Evolutionary conservation across 2,797 vertebrate genomes (phyloP), one percentile per base, ranked within the genome.

Genomic region (Staurois parvus): DNA sequence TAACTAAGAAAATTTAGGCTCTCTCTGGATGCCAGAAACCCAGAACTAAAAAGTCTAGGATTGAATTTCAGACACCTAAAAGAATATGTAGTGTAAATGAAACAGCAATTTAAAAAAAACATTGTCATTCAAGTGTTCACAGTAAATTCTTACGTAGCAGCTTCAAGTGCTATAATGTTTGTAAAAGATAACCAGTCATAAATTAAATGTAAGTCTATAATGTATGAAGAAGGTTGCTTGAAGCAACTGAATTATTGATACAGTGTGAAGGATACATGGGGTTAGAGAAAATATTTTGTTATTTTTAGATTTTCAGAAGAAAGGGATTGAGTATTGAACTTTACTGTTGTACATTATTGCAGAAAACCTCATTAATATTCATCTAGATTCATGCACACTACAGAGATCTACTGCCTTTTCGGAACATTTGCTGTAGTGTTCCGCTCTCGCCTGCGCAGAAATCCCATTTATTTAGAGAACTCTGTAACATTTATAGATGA

Each of bases 401-500:
- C 69, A 73, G 56, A 64, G 26, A 79, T 72, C 79, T 77, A 77
- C 67, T 77, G 82, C 82, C 66, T 84, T 68, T 66, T 77, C 40
- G 66, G 59, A 84, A 76, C 28, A 77, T 84, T 76, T 76, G 66
- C 74, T 77, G 64, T 77, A 76, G 74, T 84, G 74, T 42, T 75
- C 29, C 2, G 40, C 52, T 74, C 76, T 85, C 30, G 56, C 29
- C 76, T 74, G 69, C 37, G 52, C 69, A 80, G 70, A 80, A 85
- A 85, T 75, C 77, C 45, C 59, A 80, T 85, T 85, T 85, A 69
- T 85, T 74, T 79, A 67, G 77, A 85, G 77, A 80, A 75, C 62
- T 66, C n/a, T 74, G 76, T 85, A 85, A 73, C 40, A 85, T 80
- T 80, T 80, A 72, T 78, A 85, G 45, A 85, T 75, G 84, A 85